Evolutionary conservation across 92 coral and sea anemone species (phyloP), one percentile per base, ranked within the genome.

Genomic region (Siderastrea radians): DNA sequence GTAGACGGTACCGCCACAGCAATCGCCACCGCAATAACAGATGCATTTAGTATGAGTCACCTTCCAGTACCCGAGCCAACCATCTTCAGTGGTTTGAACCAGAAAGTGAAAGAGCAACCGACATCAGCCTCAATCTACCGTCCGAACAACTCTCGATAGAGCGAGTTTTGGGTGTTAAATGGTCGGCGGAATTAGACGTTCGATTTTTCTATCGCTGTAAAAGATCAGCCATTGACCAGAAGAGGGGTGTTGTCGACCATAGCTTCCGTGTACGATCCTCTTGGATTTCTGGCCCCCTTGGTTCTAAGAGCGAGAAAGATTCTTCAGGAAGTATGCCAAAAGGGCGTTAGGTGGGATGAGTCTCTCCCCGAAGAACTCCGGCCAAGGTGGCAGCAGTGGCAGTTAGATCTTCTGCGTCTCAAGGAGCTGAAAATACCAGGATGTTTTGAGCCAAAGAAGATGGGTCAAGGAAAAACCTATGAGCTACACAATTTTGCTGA

Each of bases 171-270:
- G 38, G 38, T 26, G 38, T 26, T 0, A 0, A 26, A 26, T 26
- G 38, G 38, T 82, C 83, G 17, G 82, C 73, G 17, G 92, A 80
- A 8, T 54, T 75, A 52, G 88, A 75, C 81, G 58, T 88, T 82
- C 49, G 13, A 51, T 3, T 80, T 80, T 51, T 67, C 74, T n/a
- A 80, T 50, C 47, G 6, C n/a, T 2, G 74, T 65, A 5, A 49
- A 65, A 75, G 74, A 26, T 17, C 84, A 51, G 75, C 74, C 84
- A 26, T 66, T 67, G 38, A 65, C 61, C 19, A 80, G 74, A 65
- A 80, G 61, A 52, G 63, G 84, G 51, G 63, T 52, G 26, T 52
- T 80, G 5, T 7, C 75, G 7, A 66, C 75, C 0, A 53, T 67
- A 3, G 65, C 84, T 5, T 80, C 75, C 43, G 51, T 80, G 0